Evolutionary conservation across 2,797 vertebrate species (phyloP).

Genomic region (Coregonus suidteri): DNA sequence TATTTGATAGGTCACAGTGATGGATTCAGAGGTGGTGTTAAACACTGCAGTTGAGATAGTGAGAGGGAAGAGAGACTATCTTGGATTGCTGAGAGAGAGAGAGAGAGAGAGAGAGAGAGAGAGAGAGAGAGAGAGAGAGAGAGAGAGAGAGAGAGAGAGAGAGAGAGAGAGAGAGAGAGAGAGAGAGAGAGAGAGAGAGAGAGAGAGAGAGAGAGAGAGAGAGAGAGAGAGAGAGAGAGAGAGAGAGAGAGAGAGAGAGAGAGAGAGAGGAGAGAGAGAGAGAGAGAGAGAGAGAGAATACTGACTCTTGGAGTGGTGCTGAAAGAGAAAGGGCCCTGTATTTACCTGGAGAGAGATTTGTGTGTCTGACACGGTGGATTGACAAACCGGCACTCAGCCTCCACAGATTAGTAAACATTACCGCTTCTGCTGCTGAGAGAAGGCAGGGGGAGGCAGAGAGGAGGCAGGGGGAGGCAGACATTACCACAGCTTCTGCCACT

Average conservation of each 20-base stretch:
- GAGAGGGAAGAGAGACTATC: slow-evolving; percentile 33
- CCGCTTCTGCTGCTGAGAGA: slow-evolving; percentile 53
- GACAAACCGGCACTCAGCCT: slow-evolving; percentile 64
- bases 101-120: not conserved
- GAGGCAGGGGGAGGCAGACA: not conserved
- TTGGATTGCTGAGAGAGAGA: slow-evolving; percentile 18
- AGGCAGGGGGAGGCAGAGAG: no score
- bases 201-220: not conserved
- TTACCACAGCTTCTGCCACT: no score
- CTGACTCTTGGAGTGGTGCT: not conserved
- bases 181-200: no score
- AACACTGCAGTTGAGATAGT: not conserved
- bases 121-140: not conserved
- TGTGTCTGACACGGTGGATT: slow-evolving; percentile 72
- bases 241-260: no score
- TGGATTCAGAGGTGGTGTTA: slow-evolving; percentile 14
- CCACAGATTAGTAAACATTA: slow-evolving; percentile 69
- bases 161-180: no score
- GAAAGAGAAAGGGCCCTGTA: slow-evolving; percentile 42
- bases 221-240: not conserved
- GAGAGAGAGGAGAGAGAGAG: not conserved
- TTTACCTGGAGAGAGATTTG: slow-evolving; percentile 71
- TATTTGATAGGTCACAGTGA: slow-evolving; percentile 26
- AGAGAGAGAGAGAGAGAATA: not conserved
- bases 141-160: no score